Evolutionary conservation across 2,113 vertebrate genomes (phyloP).

Genomic region (Thunnus thynnus): DNA sequence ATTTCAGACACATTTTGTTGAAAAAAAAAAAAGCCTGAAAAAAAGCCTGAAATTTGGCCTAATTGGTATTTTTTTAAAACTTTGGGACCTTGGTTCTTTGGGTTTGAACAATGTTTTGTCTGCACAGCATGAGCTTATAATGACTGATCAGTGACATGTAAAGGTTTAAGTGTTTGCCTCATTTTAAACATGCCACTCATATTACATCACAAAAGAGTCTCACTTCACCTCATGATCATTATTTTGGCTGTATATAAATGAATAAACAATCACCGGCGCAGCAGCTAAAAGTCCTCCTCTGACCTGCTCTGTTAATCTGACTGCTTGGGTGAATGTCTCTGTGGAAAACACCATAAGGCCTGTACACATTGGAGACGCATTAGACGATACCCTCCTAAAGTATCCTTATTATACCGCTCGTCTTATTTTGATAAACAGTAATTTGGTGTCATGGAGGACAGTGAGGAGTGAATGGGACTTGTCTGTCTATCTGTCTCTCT

Average conservation of each 20-base stretch:
- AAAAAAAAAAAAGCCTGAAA: too few species aligned
- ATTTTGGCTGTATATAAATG: slow-evolving; percentile 12
- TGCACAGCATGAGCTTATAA: neutral
- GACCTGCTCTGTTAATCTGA: slow-evolving; percentile 58
- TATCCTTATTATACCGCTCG: slow-evolving; percentile 63
- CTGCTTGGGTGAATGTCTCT: slow-evolving; percentile 38
- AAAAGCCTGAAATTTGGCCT: too few species aligned
- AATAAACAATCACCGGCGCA: slow-evolving; percentile 11
- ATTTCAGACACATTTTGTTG: too few species aligned
- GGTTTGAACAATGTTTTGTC: too few species aligned
- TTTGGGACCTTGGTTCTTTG: neutral
- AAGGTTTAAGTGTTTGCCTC: neutral
- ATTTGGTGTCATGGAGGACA: slow-evolving; percentile 80
- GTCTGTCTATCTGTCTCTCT: slow-evolving; percentile 74
- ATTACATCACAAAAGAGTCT: neutral
- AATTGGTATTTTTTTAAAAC: neutral
- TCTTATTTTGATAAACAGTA: slow-evolving; percentile 81
- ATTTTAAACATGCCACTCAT: neutral
- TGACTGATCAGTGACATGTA: neutral
- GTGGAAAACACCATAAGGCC: slow-evolving; percentile 39
- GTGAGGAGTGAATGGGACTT: slow-evolving; percentile 70
- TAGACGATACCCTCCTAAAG: slow-evolving; percentile 57
- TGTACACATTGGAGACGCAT: slow-evolving; percentile 44
- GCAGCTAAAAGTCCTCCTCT: slow-evolving; percentile 32
- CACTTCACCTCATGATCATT: neutral